phyloP scores from a whole-genome alignment of 2,113 vertebrate genomes.

The Gallinago media region DNA sequence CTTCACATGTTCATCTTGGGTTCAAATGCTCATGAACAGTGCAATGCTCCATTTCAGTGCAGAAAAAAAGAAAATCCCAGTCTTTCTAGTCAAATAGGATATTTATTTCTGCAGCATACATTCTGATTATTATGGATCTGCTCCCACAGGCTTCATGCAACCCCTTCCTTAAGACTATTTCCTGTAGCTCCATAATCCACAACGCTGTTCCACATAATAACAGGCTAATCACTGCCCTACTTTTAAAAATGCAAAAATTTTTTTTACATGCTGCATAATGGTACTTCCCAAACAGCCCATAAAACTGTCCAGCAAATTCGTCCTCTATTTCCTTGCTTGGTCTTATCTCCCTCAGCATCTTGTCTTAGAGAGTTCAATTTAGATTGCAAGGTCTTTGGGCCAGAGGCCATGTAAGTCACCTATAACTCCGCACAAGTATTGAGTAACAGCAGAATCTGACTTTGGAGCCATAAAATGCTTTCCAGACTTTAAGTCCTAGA shows the following conservation, averaged over 20 bases:
- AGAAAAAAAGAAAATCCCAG: neutral
- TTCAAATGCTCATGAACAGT: neutral
- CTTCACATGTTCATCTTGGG: neutral
- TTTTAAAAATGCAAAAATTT: slow-evolving; percentile 24
- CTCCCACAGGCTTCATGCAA: slow-evolving; percentile 22
- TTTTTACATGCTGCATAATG: neutral
- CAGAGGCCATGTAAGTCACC: neutral
- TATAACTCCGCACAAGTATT: neutral
- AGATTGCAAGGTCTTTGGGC: neutral
- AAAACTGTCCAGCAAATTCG: slow-evolving; percentile 3
- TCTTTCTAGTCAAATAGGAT: slow-evolving; percentile 24
- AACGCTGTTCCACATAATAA: neutral
- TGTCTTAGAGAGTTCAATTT: neutral
- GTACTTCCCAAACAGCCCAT: neutral
- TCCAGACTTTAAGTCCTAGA: neutral
- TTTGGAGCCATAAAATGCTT: neutral
- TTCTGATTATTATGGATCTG: slow-evolving; percentile 19
- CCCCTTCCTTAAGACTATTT: slow-evolving; percentile 38
- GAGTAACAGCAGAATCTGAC: neutral
- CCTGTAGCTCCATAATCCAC: slow-evolving; percentile 44
- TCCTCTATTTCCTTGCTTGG: neutral
- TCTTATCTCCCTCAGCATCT: slow-evolving; percentile 20
- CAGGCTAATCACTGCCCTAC: slow-evolving; percentile 56
- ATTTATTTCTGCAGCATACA: slow-evolving; percentile 19
- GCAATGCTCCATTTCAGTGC: neutral